These are phyloP conservation scores for Morone chrysops DNA, from an alignment of 2,113 vertebrate species.

Conservation along the genomic window DNA sequence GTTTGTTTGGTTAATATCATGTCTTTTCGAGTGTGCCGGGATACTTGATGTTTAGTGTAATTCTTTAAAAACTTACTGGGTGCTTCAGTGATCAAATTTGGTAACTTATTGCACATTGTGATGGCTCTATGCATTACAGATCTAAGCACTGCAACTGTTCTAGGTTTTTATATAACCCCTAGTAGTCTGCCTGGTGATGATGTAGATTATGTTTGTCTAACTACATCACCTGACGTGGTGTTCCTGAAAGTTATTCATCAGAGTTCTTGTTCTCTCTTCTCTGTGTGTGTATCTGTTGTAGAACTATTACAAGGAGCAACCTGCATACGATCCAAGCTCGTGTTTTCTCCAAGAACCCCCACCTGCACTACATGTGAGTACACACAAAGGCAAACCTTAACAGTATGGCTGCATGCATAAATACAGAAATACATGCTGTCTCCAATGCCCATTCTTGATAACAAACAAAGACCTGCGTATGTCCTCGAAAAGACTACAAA, in stretches of 20 bases:
- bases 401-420: neutral
- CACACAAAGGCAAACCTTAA: neutral
- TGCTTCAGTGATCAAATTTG: too few relatives aligned
- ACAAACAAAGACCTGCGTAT: neutral
- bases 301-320: conserved; percentile 94
- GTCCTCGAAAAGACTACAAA: neutral
- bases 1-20: too few relatives aligned
- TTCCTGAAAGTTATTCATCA: neutral
- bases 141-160: too few relatives aligned
- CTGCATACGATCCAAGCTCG: conserved; percentile 89
- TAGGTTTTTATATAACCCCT: too few relatives aligned
- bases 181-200: too few relatives aligned
- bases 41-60: too few relatives aligned
- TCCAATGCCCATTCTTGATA: neutral
- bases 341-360: conserved; percentile 94
- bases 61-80: too few relatives aligned
- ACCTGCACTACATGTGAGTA: conserved; percentile 95
- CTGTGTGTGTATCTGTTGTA: conserved; percentile 70
- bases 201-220: too few relatives aligned
- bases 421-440: neutral
- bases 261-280: neutral
- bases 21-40: too few relatives aligned
- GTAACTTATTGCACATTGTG: too few relatives aligned
- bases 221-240: too few relatives aligned
- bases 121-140: too few relatives aligned